Percentiles rank a stretch among this genome's conserved stretches.
These are phyloP conservation scores for Hippocampus kuda DNA, from an alignment of 2,797 vertebrate genomes.

Conservation along the genomic window DNA sequence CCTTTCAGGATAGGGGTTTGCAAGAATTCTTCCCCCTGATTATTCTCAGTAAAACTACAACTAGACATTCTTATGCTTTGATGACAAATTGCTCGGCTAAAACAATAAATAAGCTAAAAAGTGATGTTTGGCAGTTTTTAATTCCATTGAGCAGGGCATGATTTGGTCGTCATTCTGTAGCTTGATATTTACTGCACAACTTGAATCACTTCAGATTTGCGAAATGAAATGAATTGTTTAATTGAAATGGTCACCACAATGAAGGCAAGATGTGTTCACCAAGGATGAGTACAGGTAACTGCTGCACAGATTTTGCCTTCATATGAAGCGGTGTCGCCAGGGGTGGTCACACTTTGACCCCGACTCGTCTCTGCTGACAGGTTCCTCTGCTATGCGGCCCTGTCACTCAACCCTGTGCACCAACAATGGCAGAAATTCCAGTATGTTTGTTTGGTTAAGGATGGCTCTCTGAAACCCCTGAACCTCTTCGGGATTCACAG, in stretches of 20 bases:
- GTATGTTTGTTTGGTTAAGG: slow-evolving; percentile 75
- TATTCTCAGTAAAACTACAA: slow-evolving; percentile 3
- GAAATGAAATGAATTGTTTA: background rate
- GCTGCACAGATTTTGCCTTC: slow-evolving; percentile 10
- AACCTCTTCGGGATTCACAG: slow-evolving; percentile 60
- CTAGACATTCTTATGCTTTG: background rate
- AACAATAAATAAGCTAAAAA: background rate
- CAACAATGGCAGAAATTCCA: slow-evolving; percentile 74
- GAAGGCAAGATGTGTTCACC: background rate
- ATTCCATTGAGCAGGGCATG: background rate
- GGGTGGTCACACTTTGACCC: slow-evolving; percentile 63
- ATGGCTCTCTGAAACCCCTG: slow-evolving; percentile 66
- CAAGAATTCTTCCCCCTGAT: background rate
- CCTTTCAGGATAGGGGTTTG: background rate
- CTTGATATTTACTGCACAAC: no score
- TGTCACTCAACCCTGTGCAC: slow-evolving; percentile 66
- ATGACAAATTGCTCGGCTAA: background rate
- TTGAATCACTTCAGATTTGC: no score
- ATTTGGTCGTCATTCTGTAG: background rate
- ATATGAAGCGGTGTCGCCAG: slow-evolving; percentile 30
- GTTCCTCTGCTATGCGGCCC: slow-evolving; percentile 54
- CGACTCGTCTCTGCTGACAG: slow-evolving; percentile 62
- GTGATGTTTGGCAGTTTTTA: background rate
- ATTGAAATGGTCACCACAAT: background rate
- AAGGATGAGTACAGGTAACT: background rate